Percentiles rank a stretch among this genome's conserved stretches.
Evolutionary conservation across 2,113 vertebrate species (phyloP).

Genomic region (Pterophyllum scalare): DNA sequence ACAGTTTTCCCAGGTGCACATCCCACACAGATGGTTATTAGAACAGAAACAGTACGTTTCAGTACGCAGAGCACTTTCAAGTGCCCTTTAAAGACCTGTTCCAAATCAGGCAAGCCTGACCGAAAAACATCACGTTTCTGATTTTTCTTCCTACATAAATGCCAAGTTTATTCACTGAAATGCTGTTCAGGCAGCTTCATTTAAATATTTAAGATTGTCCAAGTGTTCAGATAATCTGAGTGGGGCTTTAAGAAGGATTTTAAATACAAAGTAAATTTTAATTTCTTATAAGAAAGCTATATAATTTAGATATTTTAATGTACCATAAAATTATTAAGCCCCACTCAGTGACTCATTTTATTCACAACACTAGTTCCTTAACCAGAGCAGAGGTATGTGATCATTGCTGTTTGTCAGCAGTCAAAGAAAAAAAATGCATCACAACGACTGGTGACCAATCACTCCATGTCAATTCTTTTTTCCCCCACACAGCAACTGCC

Average conservation of each 20-base stretch:
- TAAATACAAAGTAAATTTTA: not conserved
- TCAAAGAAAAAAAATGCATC: not conserved
- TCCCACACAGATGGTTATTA: slow-evolving; percentile 78
- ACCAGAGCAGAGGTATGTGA: not conserved
- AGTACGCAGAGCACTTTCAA: slow-evolving; percentile 51
- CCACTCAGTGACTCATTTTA: not conserved
- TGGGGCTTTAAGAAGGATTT: not conserved
- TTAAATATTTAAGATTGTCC: slow-evolving; percentile 37
- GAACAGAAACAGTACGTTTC: slow-evolving; percentile 57
- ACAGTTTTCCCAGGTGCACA: slow-evolving; percentile 53
- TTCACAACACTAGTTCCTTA: not conserved
- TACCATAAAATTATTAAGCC: not conserved
- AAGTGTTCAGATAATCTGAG: slow-evolving; percentile 2
- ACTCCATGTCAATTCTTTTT: not conserved
- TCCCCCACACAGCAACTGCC: not conserved
- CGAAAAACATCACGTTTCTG: not conserved
- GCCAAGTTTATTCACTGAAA: slow-evolving; percentile 9
- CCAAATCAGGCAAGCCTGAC: not conserved
- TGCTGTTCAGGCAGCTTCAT: not conserved
- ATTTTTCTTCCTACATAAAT: not conserved
- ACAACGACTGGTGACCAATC: not conserved
- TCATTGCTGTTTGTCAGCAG: too few relatives aligned
- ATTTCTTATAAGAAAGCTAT: not conserved
- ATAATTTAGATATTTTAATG: not conserved
- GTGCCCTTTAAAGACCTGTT: not conserved